phyloP scores from a whole-genome alignment of 2,797 vertebrate genomes.

The Crossoptilon crossoptilon region DNA sequence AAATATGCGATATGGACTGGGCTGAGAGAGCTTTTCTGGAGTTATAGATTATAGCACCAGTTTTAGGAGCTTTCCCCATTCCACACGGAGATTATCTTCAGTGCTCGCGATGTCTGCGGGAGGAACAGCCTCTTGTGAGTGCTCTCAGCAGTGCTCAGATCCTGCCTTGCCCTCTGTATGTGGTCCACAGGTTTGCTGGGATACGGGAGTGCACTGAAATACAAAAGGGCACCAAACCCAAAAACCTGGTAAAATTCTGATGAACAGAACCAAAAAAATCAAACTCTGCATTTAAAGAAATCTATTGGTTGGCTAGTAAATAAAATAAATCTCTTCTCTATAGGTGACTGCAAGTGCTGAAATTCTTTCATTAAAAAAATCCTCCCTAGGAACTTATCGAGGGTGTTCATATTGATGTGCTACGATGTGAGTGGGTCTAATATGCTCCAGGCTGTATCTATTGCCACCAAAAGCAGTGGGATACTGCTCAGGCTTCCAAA shows the following conservation, averaged over 20 bases:
- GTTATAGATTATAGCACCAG: not conserved
- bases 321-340: not conserved
- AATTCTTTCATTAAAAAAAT: not conserved
- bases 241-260: not conserved
- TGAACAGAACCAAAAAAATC: not conserved
- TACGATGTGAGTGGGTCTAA: not conserved
- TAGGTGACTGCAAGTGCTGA: not conserved
- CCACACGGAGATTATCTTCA: not conserved
- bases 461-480: not conserved
- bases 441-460: not conserved
- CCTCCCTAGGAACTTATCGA: not conserved
- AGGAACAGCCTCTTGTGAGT: not conserved
- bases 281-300: not conserved
- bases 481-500: not conserved
- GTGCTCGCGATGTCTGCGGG: not conserved
- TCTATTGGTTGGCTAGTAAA: not conserved
- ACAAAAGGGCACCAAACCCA: not conserved
- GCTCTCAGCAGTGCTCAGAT: not conserved
- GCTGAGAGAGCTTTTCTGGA: not conserved
- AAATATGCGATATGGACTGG: not conserved
- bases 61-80: not conserved
- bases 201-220: not conserved
- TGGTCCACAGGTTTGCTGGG: fast-evolving
- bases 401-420: not conserved
- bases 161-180: not conserved